These are phyloP conservation scores for Gortyna flavago DNA, from an alignment of 2,888 invertebrate species.

Conservation along the genomic window DNA sequence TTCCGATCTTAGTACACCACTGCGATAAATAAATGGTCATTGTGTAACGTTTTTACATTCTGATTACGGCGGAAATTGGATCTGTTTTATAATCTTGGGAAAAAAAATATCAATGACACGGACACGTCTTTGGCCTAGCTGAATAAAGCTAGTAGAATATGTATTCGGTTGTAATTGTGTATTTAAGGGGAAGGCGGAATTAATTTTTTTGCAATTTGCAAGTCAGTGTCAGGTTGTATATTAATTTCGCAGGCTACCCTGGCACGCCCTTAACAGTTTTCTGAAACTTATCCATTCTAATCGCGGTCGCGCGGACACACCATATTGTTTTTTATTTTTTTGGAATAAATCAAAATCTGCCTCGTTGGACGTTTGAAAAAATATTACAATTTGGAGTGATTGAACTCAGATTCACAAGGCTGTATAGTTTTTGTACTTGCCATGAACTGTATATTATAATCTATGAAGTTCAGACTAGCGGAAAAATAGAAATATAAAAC, in stretches of 20 bases:
- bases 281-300: slow-evolving; percentile 17
- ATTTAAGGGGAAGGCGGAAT: background rate
- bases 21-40: slow-evolving; percentile 12
- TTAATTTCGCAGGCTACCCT: too few species aligned
- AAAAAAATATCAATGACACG: background rate
- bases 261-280: background rate
- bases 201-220: background rate
- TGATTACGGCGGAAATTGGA: slow-evolving; percentile 11
- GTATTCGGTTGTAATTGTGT: background rate
- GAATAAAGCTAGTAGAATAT: background rate
- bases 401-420: slow-evolving; percentile 54
- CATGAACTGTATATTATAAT: slow-evolving; percentile 50
- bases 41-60: slow-evolving; percentile 16
- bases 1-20: slow-evolving; percentile 30
- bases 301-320: slow-evolving; percentile 1
- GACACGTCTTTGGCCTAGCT: background rate
- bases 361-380: slow-evolving; percentile 39
- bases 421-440: slow-evolving; percentile 48
- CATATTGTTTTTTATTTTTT: slow-evolving; percentile 22
- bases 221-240: too few species aligned
- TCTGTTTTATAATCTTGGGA: slow-evolving; percentile 3
- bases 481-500: slow-evolving; percentile 22
- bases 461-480: slow-evolving; percentile 35
- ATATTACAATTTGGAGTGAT: slow-evolving; percentile 48
- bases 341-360: slow-evolving; percentile 35